Evolutionary conservation across 1,140 invertebrate genomes (phyloP).

Genomic region (Semibalanus balanoides): DNA sequence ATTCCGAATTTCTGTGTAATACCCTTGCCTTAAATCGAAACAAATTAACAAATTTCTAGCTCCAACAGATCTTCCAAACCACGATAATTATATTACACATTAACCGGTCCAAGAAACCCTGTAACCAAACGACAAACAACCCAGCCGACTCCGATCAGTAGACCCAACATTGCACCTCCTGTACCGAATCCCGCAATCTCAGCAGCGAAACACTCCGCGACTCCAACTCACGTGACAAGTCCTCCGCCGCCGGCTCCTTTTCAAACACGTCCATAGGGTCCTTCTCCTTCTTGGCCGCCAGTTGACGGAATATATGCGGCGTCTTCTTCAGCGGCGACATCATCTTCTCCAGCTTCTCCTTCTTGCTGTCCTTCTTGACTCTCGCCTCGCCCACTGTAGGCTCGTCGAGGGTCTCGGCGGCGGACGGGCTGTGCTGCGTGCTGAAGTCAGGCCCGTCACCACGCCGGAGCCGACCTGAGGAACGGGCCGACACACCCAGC

Average conservation of each 20-base stretch:
- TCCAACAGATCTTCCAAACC: too few relatives aligned
- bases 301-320: not conserved
- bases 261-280: not conserved
- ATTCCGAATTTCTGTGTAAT: too few relatives aligned
- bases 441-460: not conserved
- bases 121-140: too few relatives aligned
- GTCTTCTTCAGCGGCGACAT: slow-evolving; percentile 5
- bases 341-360: not conserved
- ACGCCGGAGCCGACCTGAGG: too few relatives aligned
- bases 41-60: too few relatives aligned
- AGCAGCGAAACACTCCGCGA: too few relatives aligned
- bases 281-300: not conserved
- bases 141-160: too few relatives aligned
- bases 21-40: too few relatives aligned
- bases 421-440: not conserved
- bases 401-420: not conserved
- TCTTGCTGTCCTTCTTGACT: not conserved
- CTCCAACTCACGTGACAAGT: not conserved
- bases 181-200: too few relatives aligned
- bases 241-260: not conserved
- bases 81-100: too few relatives aligned
- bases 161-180: too few relatives aligned
- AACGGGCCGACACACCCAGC: not conserved
- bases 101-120: too few relatives aligned
- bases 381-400: not conserved